A percentile compares a stretch with the other conserved stretches of the same genome.
Evolutionary conservation across 1,140 invertebrate species (phyloP).

Genomic region (Chionoecetes opilio): DNA sequence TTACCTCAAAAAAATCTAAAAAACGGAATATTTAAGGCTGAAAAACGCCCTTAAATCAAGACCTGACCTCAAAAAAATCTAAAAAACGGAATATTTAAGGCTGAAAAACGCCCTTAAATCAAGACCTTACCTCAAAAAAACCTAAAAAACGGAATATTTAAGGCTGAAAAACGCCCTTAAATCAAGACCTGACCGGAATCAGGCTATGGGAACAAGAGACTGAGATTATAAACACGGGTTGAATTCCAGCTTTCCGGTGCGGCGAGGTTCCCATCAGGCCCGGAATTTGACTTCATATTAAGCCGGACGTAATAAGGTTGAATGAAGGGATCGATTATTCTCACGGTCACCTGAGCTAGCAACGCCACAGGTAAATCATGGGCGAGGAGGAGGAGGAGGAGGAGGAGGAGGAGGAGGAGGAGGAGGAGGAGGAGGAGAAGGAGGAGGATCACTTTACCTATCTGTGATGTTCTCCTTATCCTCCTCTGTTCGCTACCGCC

Average conservation of each 20-base stretch:
- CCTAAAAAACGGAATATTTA: no score
- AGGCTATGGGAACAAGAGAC: no score
- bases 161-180: no score
- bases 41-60: not conserved
- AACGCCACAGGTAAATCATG: slow-evolving; percentile 50
- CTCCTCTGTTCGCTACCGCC: not conserved
- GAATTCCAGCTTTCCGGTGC: not conserved
- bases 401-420: not conserved
- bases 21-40: no score
- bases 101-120: no score
- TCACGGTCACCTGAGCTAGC: slow-evolving; percentile 67
- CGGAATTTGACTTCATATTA: slow-evolving; percentile 54
- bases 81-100: no score
- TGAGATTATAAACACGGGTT: no score
- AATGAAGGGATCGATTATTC: slow-evolving; percentile 66
- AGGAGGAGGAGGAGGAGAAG: not conserved
- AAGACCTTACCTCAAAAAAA: no score
- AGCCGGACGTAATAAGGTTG: slow-evolving; percentile 73
- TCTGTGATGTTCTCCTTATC: not conserved
- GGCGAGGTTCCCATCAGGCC: not conserved
- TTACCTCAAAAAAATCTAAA: no score
- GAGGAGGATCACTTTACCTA: slow-evolving; percentile 32
- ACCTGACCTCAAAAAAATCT: no score
- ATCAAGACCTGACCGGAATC: not conserved
- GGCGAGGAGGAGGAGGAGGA: not conserved